Evolutionary conservation across 2,113 vertebrate species (phyloP), one percentile per base, ranked within the genome.

Genomic region (Poicephalus meyeri): DNA sequence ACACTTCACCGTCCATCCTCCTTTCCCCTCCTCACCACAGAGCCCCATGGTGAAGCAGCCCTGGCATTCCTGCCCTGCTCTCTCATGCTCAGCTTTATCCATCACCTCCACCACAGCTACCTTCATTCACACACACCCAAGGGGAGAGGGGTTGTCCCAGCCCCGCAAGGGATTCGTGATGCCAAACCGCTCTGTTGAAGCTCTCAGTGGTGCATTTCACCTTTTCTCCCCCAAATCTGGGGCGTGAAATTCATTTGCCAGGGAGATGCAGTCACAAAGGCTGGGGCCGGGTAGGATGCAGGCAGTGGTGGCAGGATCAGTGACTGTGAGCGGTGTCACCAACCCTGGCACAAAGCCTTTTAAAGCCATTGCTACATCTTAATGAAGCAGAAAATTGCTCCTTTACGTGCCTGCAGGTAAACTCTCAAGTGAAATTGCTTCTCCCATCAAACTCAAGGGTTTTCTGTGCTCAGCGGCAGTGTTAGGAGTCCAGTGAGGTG

Each of bases 331-430:
- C 10, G 2, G 50, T 17, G 24, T n/a, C 56, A 39, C 39, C 16
- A 70, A 31, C 64, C 58, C 64, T 19, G 21, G 6, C 47, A 41
- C 44, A 61, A 53, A 71, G 20, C 41, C 31, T 58, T 85, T 68
- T 47, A 42, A 53, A 55, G 52, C 50, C 60, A 58, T 33, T 2
- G 1, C 33, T 69, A 35, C 33, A 71, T 31, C 71, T 46, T 31
- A 74, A 70, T 20, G 78, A 66, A 49, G 72, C 11, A 42, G 52
- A 85, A 93, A 93, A 77, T n/a, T 37, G 41, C 72, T 91, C 79
- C 64, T 8, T 50, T 37, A 10, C 4, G 10, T 1, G 2, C 41
- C 46, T 35, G 50, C 49, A 26, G 52, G 66, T 24, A 50, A 58
- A 39, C 18, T 60, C 47, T 49, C 8, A 2, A 56, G 50, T 10